Evolutionary conservation across 2,113 vertebrate species (phyloP).

Genomic region (Phalacrocorax carbo): DNA sequence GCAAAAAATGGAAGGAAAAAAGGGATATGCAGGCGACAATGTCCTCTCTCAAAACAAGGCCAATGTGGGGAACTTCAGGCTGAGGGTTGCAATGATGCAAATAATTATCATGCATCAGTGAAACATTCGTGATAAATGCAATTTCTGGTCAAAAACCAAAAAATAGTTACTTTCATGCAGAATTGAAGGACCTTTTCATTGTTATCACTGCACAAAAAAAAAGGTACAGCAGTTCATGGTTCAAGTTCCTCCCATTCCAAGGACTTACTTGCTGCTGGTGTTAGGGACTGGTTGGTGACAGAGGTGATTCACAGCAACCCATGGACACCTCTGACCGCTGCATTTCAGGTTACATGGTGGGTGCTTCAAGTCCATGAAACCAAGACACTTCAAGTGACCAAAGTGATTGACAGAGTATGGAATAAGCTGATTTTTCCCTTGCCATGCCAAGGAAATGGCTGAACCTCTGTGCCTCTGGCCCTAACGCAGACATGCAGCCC

Average conservation of each 20-base stretch:
- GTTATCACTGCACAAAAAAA: not conserved
- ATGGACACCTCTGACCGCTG: not conserved
- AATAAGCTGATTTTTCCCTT: not conserved
- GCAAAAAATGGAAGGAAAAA: not conserved
- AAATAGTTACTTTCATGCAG: not conserved
- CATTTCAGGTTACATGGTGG: not conserved
- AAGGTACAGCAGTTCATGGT: accelerated
- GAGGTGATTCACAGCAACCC: not conserved
- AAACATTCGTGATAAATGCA: not conserved
- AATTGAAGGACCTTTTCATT: not conserved
- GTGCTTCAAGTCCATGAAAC: not conserved
- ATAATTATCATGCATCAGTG: not conserved
- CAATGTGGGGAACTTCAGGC: not conserved
- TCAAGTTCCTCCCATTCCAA: not conserved
- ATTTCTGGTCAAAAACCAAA: not conserved
- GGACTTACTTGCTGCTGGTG: not conserved
- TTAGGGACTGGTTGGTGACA: not conserved
- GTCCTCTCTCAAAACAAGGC: not conserved
- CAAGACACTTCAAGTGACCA: not conserved
- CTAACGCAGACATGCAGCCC: not conserved
- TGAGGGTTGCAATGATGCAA: not conserved
- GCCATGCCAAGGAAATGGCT: not conserved
- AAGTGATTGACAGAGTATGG: accelerated
- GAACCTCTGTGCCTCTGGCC: accelerated
- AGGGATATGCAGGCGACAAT: accelerated